Evolutionary conservation across 2,113 vertebrate species (phyloP).

Genomic region (Stigmatopora nigra): DNA sequence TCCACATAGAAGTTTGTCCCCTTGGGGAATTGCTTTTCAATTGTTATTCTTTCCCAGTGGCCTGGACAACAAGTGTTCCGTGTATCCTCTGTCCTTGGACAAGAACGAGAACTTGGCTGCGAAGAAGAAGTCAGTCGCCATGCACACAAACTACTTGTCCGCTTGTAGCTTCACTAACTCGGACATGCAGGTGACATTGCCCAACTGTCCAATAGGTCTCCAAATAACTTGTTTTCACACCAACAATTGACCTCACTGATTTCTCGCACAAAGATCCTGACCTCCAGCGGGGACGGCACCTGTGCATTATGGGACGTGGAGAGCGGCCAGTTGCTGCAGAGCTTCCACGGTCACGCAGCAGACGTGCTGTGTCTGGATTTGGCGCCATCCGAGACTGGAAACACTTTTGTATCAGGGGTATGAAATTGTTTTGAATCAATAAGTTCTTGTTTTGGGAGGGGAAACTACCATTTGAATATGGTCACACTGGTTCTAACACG

Average conservation of each 20-base stretch:
- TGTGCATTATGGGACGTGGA: slow-evolving; percentile 99
- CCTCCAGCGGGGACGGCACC: slow-evolving; percentile 92
- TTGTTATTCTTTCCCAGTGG: slow-evolving; percentile 64
- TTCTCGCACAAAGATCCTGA: slow-evolving; percentile 78
- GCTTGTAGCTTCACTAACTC: slow-evolving; percentile 99
- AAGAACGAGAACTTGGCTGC: slow-evolving; percentile 98
- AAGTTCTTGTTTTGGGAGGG: background rate
- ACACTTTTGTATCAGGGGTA: slow-evolving; percentile 98
- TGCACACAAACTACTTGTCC: slow-evolving; percentile 98
- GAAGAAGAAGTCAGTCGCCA: slow-evolving; percentile 98
- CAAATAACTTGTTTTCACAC: background rate
- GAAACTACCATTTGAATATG: background rate
- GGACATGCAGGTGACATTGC: slow-evolving; percentile 89
- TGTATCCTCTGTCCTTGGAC: slow-evolving; percentile 97
- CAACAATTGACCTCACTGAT: background rate
- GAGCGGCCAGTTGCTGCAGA: slow-evolving; percentile 95
- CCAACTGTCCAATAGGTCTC: background rate
- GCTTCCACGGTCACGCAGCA: slow-evolving; percentile 96
- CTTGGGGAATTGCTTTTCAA: background rate
- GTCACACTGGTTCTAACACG: background rate
- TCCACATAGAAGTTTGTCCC: no score
- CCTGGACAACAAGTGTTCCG: slow-evolving; percentile 97
- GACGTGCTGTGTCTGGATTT: slow-evolving; percentile 93
- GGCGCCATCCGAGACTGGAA: slow-evolving; percentile 94
- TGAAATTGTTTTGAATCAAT: slow-evolving; percentile 31